Base-by-base conservation (phyloP, 2,888 invertebrate species). In the Conomelus anceps region DNA sequence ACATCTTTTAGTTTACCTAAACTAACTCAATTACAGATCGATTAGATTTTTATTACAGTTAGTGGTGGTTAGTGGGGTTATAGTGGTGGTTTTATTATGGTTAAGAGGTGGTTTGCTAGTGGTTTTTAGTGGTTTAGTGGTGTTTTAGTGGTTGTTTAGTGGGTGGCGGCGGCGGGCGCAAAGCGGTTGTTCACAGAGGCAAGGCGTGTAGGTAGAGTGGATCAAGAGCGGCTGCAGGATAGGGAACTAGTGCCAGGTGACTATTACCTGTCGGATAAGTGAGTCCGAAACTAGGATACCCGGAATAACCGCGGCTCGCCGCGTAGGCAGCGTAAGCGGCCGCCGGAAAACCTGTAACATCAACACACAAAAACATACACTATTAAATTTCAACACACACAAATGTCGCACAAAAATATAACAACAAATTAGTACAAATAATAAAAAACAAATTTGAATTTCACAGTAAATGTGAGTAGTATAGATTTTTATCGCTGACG, bases 271-370 rank as follows among this genome's bases (percentile, higher is more conserved):
- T 97, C 94, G 98, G 98, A 95, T 98, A 98, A 94, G 98, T 98
- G 95, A 98, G 97, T 96, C 98, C 98, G 96, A 98, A 98, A 96
- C 98, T 97, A 95, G 98, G 98, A 96, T 98, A 98, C 95, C 98
- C 98, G 95, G 98, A 98, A 95, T 98, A 98, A 94, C 98, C 97
- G 95, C 98, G 97, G 94, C 98, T 98, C 94, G 98, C 97, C 95
- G 98, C 98, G 95, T 98, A 98, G 93, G 98, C 98, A 95, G 98
- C 98, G 95, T 98, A 98, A 93, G 98, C 98, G 93, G 97, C 96
- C 94, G 98, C 98, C 95, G 98, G 98, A 94, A 98, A 98, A 95
- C 98, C 98, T 98, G 96, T 89, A 93, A 93, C 92, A 93, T 88
- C 92, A 90, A 89, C 88, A 29, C 26, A 88, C 63, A 63, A 86